phyloP scores from a whole-genome alignment of 2,888 invertebrate species.

The Chymomyza procnemis region DNA sequence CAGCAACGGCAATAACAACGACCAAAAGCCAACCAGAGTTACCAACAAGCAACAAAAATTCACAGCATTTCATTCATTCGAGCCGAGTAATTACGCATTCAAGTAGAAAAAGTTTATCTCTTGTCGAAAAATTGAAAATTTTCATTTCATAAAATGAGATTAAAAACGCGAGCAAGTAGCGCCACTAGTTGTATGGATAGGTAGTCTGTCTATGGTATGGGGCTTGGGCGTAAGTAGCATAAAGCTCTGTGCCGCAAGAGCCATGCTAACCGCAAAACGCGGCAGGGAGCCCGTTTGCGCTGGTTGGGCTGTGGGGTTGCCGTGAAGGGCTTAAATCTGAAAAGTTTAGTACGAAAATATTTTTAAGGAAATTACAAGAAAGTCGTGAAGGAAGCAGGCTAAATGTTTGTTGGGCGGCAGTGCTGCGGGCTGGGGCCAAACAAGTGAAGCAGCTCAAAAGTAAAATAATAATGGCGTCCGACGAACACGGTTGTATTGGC shows the following conservation, averaged over 20 bases:
- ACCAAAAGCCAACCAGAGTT: conserved; percentile 36
- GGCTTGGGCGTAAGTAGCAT: background rate
- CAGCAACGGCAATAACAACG: background rate
- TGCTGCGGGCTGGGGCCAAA: background rate
- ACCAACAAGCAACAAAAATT: conserved; percentile 30
- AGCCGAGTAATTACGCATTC: conserved; percentile 69
- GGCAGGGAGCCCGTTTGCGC: background rate
- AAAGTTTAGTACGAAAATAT: conserved; percentile 68
- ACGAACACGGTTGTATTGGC: conserved; percentile 25
- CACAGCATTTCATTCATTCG: conserved; percentile 53
- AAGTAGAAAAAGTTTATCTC: conserved; percentile 72
- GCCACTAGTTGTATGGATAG: background rate
- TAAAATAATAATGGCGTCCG: conserved; percentile 67
- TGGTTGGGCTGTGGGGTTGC: conserved; percentile 22
- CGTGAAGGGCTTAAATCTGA: conserved; percentile 64
- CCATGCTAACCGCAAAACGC: conserved; percentile 55
- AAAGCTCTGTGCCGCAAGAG: conserved; percentile 26
- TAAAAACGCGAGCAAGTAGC: conserved; percentile 47
- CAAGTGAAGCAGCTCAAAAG: conserved; percentile 40
- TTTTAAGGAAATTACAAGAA: conserved; percentile 65
- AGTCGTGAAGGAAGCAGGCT: conserved; percentile 40
- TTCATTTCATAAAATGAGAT: conserved; percentile 73
- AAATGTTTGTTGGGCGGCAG: conserved; percentile 1
- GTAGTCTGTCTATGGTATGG: background rate
- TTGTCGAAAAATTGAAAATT: conserved; percentile 71